phyloP scores from a whole-genome alignment of 2,888 invertebrate species.

The Phyto melanocephala region DNA sequence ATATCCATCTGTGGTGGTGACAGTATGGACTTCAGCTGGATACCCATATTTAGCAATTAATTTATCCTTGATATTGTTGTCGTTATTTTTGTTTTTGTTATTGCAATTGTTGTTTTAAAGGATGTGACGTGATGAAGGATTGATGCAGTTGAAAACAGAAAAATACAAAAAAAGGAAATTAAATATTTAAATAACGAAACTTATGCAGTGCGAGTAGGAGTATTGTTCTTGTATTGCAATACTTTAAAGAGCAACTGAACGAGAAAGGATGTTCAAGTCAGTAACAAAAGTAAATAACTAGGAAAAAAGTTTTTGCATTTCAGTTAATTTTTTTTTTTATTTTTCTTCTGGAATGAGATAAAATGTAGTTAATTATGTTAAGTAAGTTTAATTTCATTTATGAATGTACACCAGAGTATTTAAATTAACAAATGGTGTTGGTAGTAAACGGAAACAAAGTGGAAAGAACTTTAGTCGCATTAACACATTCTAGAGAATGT shows the following conservation, averaged over 20 bases:
- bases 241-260: not conserved
- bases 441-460: not conserved
- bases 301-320: slow-evolving; percentile 12
- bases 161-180: not conserved
- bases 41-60: slow-evolving; percentile 83
- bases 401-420: not conserved
- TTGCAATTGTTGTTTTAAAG: slow-evolving; percentile 24
- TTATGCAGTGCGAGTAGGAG: not conserved
- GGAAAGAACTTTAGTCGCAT: not conserved
- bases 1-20: slow-evolving; percentile 88
- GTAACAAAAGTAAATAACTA: not conserved
- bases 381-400: slow-evolving; percentile 5
- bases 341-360: not conserved
- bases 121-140: not conserved
- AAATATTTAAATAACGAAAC: slow-evolving; percentile 14
- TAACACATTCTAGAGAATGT: not conserved
- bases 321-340: slow-evolving; percentile 7
- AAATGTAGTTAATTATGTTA: slow-evolving; percentile 33
- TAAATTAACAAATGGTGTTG: not conserved
- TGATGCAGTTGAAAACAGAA: not conserved
- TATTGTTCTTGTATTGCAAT: not conserved
- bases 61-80: slow-evolving; percentile 72
- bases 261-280: not conserved
- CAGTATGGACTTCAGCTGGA: slow-evolving; percentile 82
- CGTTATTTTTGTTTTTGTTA: not conserved